Evolutionary conservation across 2,797 vertebrate species (phyloP).

Genomic region (Acanthurus tractus): DNA sequence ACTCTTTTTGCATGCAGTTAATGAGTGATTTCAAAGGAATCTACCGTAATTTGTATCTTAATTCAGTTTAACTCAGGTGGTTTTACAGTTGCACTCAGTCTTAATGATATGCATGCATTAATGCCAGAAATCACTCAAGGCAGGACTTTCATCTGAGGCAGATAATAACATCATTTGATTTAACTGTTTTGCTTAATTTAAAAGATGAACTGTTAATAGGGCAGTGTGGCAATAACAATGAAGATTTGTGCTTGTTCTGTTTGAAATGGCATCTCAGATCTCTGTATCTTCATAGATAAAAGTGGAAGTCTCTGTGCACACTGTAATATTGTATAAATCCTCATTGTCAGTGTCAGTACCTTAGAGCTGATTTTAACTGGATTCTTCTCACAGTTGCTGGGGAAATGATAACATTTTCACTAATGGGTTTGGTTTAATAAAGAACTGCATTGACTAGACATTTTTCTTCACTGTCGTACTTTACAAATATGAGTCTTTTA

Average conservation of each 20-base stretch:
- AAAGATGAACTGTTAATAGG: slow-evolving; percentile 28
- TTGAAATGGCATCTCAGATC: slow-evolving; percentile 44
- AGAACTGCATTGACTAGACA: slow-evolving; percentile 36
- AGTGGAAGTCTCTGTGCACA: slow-evolving; percentile 40
- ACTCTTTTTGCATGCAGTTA: slow-evolving; percentile 35
- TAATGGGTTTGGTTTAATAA: slow-evolving; percentile 66
- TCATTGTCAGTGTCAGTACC: slow-evolving; percentile 21
- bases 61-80: slow-evolving; percentile 23
- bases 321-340: slow-evolving; percentile 39
- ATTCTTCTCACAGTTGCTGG: slow-evolving; percentile 39
- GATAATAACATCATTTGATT: slow-evolving; percentile 11
- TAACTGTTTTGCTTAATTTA: slow-evolving; percentile 19
- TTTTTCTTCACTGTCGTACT: slow-evolving; percentile 32
- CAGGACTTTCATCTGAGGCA: neutral
- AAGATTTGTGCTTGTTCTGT: slow-evolving; percentile 42
- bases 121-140: slow-evolving; percentile 1
- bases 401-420: slow-evolving; percentile 34
- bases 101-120: slow-evolving; percentile 35
- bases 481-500: neutral
- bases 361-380: slow-evolving; percentile 41
- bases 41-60: slow-evolving; percentile 11
- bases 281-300: slow-evolving; percentile 48
- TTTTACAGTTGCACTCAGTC: slow-evolving; percentile 26
- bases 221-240: slow-evolving; percentile 28
- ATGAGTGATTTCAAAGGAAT: slow-evolving; percentile 4